Evolutionary conservation across 2,888 invertebrate species (phyloP).

Genomic region (Cotesia congregata): DNA sequence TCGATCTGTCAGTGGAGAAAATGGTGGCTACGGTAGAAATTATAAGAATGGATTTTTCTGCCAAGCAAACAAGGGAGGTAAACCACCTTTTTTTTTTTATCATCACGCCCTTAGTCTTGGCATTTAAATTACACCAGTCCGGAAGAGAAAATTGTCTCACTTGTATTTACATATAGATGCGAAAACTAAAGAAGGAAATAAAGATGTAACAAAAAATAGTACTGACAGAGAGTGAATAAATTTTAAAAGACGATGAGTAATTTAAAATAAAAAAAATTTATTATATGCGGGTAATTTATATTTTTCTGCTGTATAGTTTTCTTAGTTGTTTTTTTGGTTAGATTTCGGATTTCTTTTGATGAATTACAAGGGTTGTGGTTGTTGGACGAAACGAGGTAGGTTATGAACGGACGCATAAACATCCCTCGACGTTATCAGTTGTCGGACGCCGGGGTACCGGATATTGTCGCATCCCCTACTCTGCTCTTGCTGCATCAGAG

Average conservation of each 20-base stretch:
- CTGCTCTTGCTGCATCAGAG: conserved; percentile 55
- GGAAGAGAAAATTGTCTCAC: conserved; percentile 55
- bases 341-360: conserved; percentile 28
- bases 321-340: conserved; percentile 37
- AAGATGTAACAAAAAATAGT: conserved; percentile 38
- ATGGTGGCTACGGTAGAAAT: conserved; percentile 23
- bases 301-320: conserved; percentile 32
- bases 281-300: background rate
- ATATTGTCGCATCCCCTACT: conserved; percentile 71
- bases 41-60: conserved; percentile 31
- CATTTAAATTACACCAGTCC: conserved; percentile 48
- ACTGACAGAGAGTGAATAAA: conserved; percentile 16
- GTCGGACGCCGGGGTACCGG: conserved; percentile 71
- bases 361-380: conserved; percentile 32
- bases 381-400: conserved; percentile 35
- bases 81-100: conserved; percentile 43
- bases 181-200: conserved; percentile 57
- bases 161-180: conserved; percentile 67
- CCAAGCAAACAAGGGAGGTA: conserved; percentile 38
- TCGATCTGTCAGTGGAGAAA: conserved; percentile 50
- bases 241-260: conserved; percentile 2
- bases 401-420: conserved; percentile 66
- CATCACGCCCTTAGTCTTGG: conserved; percentile 36
- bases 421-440: conserved; percentile 70
- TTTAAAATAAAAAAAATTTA: background rate